A percentile compares a stretch with the other conserved stretches of the same genome.
Conservation (phyloP, 2,113 vertebrate genomes). For the Progne subis region DNA sequence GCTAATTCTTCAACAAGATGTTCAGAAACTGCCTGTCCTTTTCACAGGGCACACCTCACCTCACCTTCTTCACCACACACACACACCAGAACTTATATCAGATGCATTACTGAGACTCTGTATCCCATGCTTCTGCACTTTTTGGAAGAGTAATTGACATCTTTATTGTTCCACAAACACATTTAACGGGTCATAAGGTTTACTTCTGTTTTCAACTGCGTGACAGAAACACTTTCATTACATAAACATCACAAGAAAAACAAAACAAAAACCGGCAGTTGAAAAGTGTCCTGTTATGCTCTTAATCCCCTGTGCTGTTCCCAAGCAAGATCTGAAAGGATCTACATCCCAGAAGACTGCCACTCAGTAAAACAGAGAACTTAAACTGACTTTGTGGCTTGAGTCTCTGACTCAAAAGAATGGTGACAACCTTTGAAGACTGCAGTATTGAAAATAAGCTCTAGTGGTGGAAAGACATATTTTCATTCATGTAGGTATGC, state of each 20-base stretch:
- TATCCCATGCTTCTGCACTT: neutral
- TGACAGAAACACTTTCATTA: neutral
- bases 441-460: neutral
- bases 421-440: neutral
- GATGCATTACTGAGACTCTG: neutral
- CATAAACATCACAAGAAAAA: neutral
- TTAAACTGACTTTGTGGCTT: neutral
- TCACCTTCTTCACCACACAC: neutral
- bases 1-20: neutral
- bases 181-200: neutral
- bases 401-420: neutral
- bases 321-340: neutral
- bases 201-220: neutral
- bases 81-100: neutral
- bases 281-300: neutral
- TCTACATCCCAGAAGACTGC: neutral
- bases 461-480: neutral
- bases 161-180: neutral
- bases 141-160: neutral
- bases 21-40: neutral
- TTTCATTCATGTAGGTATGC: neutral
- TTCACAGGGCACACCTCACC: neutral
- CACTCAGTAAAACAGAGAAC: neutral
- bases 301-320: neutral
- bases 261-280: neutral